Evolutionary conservation across 2,113 vertebrate species (phyloP).

Genomic region (Pollachius pollachius): DNA sequence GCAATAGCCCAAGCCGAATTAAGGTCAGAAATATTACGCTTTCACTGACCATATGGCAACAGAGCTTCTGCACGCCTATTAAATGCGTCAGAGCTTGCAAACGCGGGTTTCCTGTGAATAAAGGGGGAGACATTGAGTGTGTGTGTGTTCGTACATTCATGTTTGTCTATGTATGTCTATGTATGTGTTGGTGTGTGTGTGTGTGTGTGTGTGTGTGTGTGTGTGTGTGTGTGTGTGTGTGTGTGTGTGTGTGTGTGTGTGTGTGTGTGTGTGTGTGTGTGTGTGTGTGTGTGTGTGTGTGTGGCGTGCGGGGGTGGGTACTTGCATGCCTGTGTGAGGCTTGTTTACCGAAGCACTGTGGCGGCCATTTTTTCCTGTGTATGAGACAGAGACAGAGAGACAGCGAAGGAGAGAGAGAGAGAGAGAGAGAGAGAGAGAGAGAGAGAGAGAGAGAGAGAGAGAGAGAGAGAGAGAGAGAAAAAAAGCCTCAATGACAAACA

Average conservation of each 20-base stretch:
- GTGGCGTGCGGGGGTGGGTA: slow-evolving; percentile 53
- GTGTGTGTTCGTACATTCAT: slow-evolving; percentile 19
- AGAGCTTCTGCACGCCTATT: slow-evolving; percentile 28
- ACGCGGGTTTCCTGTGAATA: slow-evolving; percentile 63
- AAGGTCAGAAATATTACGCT: slow-evolving; percentile 24
- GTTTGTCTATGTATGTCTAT: slow-evolving; percentile 18
- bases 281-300: slow-evolving; percentile 27
- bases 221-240: slow-evolving; percentile 33
- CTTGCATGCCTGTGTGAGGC: slow-evolving; percentile 52
- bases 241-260: slow-evolving; percentile 23
- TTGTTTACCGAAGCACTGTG: slow-evolving; percentile 59
- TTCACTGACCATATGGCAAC: slow-evolving; percentile 26
- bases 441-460: slow-evolving; percentile 11
- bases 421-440: slow-evolving; percentile 7
- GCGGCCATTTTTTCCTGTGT: slow-evolving; percentile 46
- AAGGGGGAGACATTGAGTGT: slow-evolving; percentile 14
- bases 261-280: slow-evolving; percentile 13
- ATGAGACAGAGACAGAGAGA: slow-evolving; percentile 16
- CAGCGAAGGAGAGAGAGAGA: too few relatives aligned
- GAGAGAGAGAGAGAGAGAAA: slow-evolving; percentile 14
- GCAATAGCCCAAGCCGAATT: slow-evolving; percentile 7
- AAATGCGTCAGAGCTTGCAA: slow-evolving; percentile 47
- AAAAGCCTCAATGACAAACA: slow-evolving; percentile 32
- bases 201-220: slow-evolving; percentile 14
- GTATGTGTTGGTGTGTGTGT: slow-evolving; percentile 27